Conservation (phyloP, 2,888 invertebrate genomes). For the Drosophila yooni region DNA sequence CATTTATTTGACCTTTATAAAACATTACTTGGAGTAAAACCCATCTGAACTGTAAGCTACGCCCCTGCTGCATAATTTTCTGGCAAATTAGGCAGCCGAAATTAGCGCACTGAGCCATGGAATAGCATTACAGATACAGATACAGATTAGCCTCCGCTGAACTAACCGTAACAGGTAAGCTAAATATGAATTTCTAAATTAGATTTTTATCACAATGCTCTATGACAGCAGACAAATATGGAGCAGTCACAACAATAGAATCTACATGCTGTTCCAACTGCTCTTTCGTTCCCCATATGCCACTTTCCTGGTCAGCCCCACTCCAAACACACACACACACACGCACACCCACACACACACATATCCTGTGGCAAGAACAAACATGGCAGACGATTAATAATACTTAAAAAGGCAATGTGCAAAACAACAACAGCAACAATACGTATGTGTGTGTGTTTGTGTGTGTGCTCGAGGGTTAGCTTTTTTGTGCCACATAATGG, state of each 20-base stretch:
- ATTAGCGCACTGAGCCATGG: constrained; percentile 47
- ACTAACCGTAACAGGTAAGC: constrained; percentile 43
- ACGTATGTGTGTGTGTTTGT: constrained; percentile 4
- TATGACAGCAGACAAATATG: constrained; percentile 56
- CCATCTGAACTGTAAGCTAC: background rate
- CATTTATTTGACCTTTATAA: background rate
- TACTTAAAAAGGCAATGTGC: constrained; percentile 73
- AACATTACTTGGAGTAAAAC: background rate
- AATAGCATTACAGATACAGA: constrained; percentile 23
- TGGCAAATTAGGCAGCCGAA: constrained; percentile 60
- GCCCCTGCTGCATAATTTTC: constrained; percentile 45
- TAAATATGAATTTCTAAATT: constrained; percentile 62
- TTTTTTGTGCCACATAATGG: constrained; percentile 52
- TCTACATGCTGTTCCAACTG: constrained; percentile 8
- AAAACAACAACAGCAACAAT: constrained; percentile 29
- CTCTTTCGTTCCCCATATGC: constrained; percentile 9
- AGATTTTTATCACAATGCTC: constrained; percentile 56
- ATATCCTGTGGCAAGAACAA: constrained; percentile 67
- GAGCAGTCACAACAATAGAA: constrained; percentile 23
- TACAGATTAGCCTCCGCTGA: background rate
- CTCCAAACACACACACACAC: background rate
- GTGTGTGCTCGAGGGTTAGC: constrained; percentile 16
- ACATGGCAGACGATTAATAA: constrained; percentile 80
- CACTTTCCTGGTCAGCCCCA: background rate
- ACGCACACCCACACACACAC: constrained; percentile 12